These are phyloP conservation scores for Eutrigla gurnardus DNA, from an alignment of 2,797 vertebrate species.

Conservation along the genomic window DNA sequence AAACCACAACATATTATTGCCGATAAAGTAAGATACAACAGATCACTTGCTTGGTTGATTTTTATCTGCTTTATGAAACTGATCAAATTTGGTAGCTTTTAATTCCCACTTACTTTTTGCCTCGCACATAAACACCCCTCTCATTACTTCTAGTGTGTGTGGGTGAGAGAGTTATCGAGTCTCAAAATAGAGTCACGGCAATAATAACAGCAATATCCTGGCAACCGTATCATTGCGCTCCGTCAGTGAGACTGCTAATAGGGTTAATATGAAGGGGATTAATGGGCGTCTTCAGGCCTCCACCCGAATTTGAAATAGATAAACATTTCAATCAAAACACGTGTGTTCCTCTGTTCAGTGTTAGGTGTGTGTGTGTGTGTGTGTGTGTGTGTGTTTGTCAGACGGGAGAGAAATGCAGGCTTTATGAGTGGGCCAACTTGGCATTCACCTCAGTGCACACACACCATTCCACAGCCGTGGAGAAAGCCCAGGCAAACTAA, in stretches of 20 bases:
- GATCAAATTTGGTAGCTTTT: constrained; percentile 12
- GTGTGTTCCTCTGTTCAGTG: constrained; percentile 1
- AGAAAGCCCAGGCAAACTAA: constrained; percentile 26
- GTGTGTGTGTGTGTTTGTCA: neutral
- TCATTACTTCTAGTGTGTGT: constrained; percentile 52
- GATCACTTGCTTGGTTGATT: neutral
- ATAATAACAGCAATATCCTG: constrained; percentile 73
- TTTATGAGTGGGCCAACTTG: constrained; percentile 31
- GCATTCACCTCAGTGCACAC: constrained; percentile 33
- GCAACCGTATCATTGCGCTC: constrained; percentile 59
- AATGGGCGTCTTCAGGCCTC: constrained; percentile 57
- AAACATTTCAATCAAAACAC: constrained; percentile 45
- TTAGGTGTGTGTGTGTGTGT: neutral
- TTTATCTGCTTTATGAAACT: constrained; percentile 6
- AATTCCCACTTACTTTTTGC: constrained; percentile 21
- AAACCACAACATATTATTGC: no score
- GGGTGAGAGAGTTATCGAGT: constrained; percentile 58
- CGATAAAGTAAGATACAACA: no score
- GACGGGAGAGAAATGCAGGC: constrained; percentile 1
- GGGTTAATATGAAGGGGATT: constrained; percentile 66
- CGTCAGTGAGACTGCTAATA: constrained; percentile 61
- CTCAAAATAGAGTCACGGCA: constrained; percentile 64
- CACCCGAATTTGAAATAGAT: constrained; percentile 45
- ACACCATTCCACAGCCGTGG: constrained; percentile 20
- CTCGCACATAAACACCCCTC: constrained; percentile 33